These are phyloP conservation scores for Nineta flava DNA, from an alignment of 2,888 invertebrate species.

Conservation along the genomic window DNA sequence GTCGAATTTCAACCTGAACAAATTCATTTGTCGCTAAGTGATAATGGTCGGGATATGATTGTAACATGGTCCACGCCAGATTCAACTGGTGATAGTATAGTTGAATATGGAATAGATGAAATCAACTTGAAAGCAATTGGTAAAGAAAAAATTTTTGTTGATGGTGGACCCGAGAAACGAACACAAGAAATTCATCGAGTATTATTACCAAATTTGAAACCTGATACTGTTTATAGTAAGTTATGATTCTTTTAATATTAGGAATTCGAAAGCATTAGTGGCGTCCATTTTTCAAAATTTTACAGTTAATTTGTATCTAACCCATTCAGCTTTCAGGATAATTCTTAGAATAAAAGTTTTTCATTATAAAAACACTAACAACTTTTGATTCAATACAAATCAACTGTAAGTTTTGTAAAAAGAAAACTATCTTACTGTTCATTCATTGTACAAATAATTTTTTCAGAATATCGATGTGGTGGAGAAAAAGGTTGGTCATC, in stretches of 20 bases:
- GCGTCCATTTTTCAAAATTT: too few relatives aligned
- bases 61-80: conserved; percentile 61
- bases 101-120: conserved; percentile 43
- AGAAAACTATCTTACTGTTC: conserved; percentile 3
- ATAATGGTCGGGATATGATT: conserved; percentile 41
- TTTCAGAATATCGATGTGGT: conserved; percentile 53
- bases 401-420: neutral
- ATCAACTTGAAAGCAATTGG: conserved; percentile 35
- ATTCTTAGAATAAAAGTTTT: neutral
- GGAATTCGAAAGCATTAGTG: neutral
- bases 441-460: neutral
- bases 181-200: conserved; percentile 59
- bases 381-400: neutral
- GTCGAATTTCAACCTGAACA: neutral
- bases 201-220: conserved; percentile 33
- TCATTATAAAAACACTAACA: too few relatives aligned
- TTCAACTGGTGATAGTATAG: conserved; percentile 39
- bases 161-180: conserved; percentile 42
- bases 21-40: conserved; percentile 17
- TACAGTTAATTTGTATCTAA: too few relatives aligned
- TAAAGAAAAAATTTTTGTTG: conserved; percentile 38
- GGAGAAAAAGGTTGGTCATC: conserved; percentile 60
- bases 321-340: too few relatives aligned
- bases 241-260: conserved; percentile 1
- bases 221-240: conserved; percentile 39